phyloP scores from a whole-genome alignment of 2,888 invertebrate genomes.

The Heliconius sara region DNA sequence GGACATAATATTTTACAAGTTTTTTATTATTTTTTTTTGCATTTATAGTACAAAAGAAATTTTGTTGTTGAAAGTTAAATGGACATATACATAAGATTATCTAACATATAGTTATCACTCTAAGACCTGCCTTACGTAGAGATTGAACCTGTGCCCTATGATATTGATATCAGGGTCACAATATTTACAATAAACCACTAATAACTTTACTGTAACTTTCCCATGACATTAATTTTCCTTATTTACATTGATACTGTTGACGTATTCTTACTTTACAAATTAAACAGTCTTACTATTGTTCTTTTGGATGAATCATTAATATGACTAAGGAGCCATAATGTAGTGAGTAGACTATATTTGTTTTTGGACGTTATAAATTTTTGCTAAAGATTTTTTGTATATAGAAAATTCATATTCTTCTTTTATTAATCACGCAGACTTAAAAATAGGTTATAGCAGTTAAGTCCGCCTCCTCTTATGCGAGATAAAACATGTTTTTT shows the following conservation, averaged over 20 bases:
- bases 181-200: background rate
- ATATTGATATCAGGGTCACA: background rate
- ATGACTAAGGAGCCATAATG: slow-evolving; percentile 5
- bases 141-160: background rate
- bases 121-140: background rate
- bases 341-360: background rate
- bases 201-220: slow-evolving; percentile 3
- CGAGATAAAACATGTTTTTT: no score
- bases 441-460: no score
- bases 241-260: slow-evolving; percentile 1
- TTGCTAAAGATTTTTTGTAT: no score
- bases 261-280: background rate
- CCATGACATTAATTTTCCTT: background rate
- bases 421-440: no score
- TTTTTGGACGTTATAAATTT: background rate
- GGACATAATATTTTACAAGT: no score
- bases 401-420: no score
- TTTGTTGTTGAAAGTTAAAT: no score
- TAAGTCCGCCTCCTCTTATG: no score
- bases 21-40: no score
- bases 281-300: slow-evolving; percentile 2
- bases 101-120: no score
- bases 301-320: background rate
- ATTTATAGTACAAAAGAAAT: no score
- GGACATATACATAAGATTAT: no score